Base-by-base conservation (phyloP, 1,140 invertebrate genomes). In the Drosophila rhopaloa region DNA sequence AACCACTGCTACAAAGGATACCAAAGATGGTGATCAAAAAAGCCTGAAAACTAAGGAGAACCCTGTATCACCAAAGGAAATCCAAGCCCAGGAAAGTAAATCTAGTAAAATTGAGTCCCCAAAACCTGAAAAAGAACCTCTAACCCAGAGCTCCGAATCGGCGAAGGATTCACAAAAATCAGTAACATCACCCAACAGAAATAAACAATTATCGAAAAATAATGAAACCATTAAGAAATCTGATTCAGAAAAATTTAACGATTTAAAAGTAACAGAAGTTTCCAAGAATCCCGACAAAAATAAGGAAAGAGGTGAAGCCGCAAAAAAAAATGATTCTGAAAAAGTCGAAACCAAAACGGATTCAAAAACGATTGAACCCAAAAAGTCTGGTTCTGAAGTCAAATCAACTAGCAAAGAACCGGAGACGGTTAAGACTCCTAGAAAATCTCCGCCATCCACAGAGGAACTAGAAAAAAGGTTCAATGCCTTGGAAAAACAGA, bases 391-490 rank as follows among this genome's bases (percentile, higher is more conserved):
- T 11, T 14, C 43, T 0, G 13, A 40, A 47, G 13, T 8, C 10
- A 59, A 59, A 10, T 13, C 29, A 4, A 19, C 54, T 13, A 6
- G 19, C 6, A 58, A 46, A 9, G 24, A 41, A 11, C 0, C 10
- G 1, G 62, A 71, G 35, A 13, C 48, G 0, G 38, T 13, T 10
- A 40, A 55, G 4, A 32, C 55, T 1, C 58, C 72, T 19, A 68
- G 63, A 2, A 92, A 81, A 37, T 43, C 76, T 0, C 90, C 91
- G 3, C 91, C 91, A 0, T 88, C 88, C 4, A 92, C 91, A 0
- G 91, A 91, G 27, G 91, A 92, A 54, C 55, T 92, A 1, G 91
- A 92, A 32, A 91, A 88, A 43, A 84, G 91, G 2, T 92, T 91
- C 46, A 71, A 89, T 47, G 91, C 90, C 13, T 43, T 92, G 27